Percentiles rank a stretch among this genome's conserved stretches.
phyloP scores from a whole-genome alignment of 2,113 vertebrate genomes.

The Lasiurus cinereus region DNA sequence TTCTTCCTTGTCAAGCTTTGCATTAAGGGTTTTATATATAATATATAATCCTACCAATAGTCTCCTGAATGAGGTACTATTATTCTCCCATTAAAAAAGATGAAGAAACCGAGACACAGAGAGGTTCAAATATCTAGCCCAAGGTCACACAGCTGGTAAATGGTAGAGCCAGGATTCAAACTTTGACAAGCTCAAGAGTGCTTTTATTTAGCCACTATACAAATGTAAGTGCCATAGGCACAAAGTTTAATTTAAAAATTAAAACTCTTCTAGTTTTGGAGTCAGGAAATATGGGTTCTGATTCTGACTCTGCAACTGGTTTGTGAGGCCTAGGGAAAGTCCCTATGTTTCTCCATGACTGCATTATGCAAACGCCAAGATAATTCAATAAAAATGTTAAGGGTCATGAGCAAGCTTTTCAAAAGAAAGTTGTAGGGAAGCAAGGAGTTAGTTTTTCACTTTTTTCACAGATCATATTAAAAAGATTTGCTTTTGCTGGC shows the following conservation, averaged over 20 bases:
- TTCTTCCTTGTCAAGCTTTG: constrained; percentile 1
- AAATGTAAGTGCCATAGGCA: neutral
- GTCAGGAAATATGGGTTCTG: constrained; percentile 36
- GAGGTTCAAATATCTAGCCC: neutral
- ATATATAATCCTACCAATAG: constrained; percentile 7
- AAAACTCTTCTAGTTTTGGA: neutral
- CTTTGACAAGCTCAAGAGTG: neutral
- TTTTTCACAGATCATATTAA: constrained; percentile 47
- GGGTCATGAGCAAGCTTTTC: neutral
- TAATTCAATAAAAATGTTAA: neutral
- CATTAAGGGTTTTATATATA: neutral
- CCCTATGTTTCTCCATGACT: neutral
- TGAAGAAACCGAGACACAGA: constrained; percentile 36
- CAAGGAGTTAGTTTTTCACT: constrained; percentile 45
- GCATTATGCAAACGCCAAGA: neutral
- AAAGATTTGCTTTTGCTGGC: constrained; percentile 49
- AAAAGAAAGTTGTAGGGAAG: neutral
- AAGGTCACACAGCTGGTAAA: neutral
- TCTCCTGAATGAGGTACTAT: neutral
- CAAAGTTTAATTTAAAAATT: neutral
- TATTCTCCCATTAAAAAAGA: constrained; percentile 23
- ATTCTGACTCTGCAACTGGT: neutral
- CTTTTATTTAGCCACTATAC: neutral
- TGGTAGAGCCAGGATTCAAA: constrained; percentile 41
- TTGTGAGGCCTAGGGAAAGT: neutral